Conservation (phyloP, 2,113 vertebrate genomes). For the Grantiella picta region DNA sequence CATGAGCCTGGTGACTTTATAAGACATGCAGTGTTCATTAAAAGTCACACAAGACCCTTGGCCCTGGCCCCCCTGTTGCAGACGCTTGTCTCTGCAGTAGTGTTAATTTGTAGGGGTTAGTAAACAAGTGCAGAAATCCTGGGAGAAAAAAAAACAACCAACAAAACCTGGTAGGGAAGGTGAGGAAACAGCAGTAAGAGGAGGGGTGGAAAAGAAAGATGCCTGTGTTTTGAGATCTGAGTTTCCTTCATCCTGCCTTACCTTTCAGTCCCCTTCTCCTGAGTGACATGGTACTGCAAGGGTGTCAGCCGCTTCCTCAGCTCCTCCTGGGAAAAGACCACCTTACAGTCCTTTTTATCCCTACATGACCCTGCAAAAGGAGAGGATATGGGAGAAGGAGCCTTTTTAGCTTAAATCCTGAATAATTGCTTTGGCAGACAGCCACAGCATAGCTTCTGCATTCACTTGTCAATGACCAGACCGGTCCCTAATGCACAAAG, state of each 20-base stretch:
- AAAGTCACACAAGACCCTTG: conserved; percentile 49
- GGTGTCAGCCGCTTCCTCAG: conserved; percentile 90
- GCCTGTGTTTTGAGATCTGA: not conserved
- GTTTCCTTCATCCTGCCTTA: conserved; percentile 59
- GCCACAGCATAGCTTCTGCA: conserved; percentile 67
- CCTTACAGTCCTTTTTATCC: conserved; percentile 88
- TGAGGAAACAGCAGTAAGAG: not conserved
- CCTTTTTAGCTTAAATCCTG: conserved; percentile 71
- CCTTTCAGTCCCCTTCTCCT: conserved; percentile 97
- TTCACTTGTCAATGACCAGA: conserved; percentile 72
- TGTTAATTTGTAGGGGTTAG: conserved; percentile 64
- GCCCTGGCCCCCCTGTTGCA: conserved; percentile 35
- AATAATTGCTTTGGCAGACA: conserved; percentile 71
- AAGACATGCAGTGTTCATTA: conserved; percentile 66
- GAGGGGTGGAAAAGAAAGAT: not conserved
- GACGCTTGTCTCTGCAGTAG: conserved; percentile 58
- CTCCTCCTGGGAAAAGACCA: conserved; percentile 88
- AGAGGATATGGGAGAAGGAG: conserved; percentile 69
- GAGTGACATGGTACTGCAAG: conserved; percentile 93
- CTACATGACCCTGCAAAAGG: conserved; percentile 85
- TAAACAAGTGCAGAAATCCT: conserved; percentile 57
- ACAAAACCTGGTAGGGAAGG: not conserved
- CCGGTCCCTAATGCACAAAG: conserved; percentile 52
- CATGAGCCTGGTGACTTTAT: conserved; percentile 67
- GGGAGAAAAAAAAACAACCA: not conserved